Evolutionary conservation across 1,140 invertebrate species (phyloP), one percentile per base, ranked within the genome.

Genomic region (Archivesica marissinica): DNA sequence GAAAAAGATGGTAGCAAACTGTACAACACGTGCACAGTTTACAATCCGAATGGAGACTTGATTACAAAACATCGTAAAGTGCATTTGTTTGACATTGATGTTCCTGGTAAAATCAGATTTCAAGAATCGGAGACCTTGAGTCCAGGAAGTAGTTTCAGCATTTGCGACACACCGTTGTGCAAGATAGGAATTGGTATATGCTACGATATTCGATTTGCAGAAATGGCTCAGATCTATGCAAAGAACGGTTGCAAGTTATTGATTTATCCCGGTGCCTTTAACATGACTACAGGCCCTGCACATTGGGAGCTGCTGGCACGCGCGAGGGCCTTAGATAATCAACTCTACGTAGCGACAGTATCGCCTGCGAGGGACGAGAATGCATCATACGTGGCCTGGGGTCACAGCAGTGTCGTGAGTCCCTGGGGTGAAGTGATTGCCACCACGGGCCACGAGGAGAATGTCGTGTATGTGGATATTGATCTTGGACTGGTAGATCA

Each of bases 61-160:
- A 94, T 95, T 39, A 94, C 93, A 2, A 95, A 94, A 81, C 93
- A 94, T 88, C 89, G 95, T 74, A 95, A 95, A 90, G 94, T 98
- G 90, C 98, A 99, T 94, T 95, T 99, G 38, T 99, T 99, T 94
- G 98, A 99, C 94, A 98, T 99, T 91, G 97, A 99, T 91, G 97
- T 99, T 74, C 97, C 97, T 66, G 97, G 96, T 30, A 97, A 97
- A 93, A 97, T 99, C 47, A 96, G 96, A n/a, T 99, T 99, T 90
- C 96, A 97, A 91, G 98, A 99, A 93, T 99, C 98, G 0, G 97
- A 98, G 87, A 96, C 96, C 0, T 92, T 99, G 0, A 95, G 95
- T 75, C 94, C 97, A 0, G 98, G 98, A 3, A 95, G 97, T 90
- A 92, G 95, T 0, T 94, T 98, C 23, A 96, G 96, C 0, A 96